Evolutionary conservation across 2,113 vertebrate species (phyloP).

Genomic region (Dromas ardeola): DNA sequence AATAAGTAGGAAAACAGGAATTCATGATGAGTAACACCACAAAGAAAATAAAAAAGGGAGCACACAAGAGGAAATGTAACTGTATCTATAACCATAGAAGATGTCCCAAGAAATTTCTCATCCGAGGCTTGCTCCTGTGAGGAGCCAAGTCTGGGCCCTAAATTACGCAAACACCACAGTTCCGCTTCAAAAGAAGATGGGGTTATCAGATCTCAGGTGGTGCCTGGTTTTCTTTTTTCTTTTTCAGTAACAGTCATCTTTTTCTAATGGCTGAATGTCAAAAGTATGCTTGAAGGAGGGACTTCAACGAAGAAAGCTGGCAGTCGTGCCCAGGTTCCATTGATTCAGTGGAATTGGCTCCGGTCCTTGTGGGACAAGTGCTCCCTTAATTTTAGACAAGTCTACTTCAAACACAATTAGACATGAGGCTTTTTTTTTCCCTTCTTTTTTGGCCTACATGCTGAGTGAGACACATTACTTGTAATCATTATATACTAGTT

Average conservation of each 20-base stretch:
- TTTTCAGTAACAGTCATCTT: neutral
- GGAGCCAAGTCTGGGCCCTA: neutral
- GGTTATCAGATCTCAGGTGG: neutral
- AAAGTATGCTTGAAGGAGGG: neutral
- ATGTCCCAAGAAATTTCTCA: neutral
- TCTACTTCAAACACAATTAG: slow-evolving; percentile 30
- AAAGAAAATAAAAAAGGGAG: neutral
- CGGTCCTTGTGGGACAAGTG: neutral
- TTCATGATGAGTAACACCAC: neutral
- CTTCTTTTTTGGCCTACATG: neutral
- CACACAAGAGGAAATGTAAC: neutral
- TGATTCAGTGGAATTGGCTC: slow-evolving; percentile 3
- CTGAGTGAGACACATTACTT: neutral
- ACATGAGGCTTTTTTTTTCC: neutral
- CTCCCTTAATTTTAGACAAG: slow-evolving; percentile 14
- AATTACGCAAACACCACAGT: neutral
- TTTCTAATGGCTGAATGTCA: neutral
- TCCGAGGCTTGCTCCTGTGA: neutral
- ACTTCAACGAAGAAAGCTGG: neutral
- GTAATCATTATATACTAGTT: slow-evolving; percentile 21
- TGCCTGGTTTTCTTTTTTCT: neutral
- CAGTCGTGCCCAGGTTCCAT: neutral
- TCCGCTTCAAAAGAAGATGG: neutral
- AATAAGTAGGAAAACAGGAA: neutral
- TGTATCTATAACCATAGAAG: neutral